These are phyloP conservation scores for Sussaba pulchella DNA, from an alignment of 2,888 invertebrate genomes.

Conservation along the genomic window DNA sequence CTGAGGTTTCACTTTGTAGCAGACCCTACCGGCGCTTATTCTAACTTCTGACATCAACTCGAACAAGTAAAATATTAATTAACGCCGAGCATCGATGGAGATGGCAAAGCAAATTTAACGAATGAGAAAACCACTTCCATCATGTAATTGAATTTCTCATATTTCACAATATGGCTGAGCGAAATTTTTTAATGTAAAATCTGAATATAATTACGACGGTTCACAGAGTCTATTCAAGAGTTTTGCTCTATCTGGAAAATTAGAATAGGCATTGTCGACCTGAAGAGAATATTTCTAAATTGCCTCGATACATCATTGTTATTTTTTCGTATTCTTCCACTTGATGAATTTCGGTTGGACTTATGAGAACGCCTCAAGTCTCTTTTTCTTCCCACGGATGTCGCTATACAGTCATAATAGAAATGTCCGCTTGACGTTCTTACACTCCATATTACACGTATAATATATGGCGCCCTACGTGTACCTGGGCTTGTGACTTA, in stretches of 20 bases:
- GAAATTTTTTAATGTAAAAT: no score
- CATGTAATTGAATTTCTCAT: no score
- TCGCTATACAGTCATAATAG: slow-evolving; percentile 14
- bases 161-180: no score
- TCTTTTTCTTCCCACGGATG: slow-evolving; percentile 10
- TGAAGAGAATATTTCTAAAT: slow-evolving; percentile 11
- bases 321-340: background rate
- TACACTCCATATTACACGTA: slow-evolving; percentile 38
- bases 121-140: no score
- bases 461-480: slow-evolving; percentile 30
- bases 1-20: background rate
- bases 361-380: slow-evolving; percentile 20
- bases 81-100: no score
- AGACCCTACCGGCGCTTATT: background rate
- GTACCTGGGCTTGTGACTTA: slow-evolving; percentile 42
- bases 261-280: no score
- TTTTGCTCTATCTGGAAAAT: no score
- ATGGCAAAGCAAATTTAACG: no score
- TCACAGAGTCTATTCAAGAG: no score
- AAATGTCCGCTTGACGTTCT: slow-evolving; percentile 42
- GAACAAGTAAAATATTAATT: no score
- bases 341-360: slow-evolving; percentile 31
- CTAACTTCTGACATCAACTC: no score
- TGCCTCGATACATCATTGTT: slow-evolving; percentile 6
- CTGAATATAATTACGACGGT: no score